These are phyloP conservation scores for Eublepharis macularius DNA, from an alignment of 2,113 vertebrate genomes.

Conservation along the genomic window DNA sequence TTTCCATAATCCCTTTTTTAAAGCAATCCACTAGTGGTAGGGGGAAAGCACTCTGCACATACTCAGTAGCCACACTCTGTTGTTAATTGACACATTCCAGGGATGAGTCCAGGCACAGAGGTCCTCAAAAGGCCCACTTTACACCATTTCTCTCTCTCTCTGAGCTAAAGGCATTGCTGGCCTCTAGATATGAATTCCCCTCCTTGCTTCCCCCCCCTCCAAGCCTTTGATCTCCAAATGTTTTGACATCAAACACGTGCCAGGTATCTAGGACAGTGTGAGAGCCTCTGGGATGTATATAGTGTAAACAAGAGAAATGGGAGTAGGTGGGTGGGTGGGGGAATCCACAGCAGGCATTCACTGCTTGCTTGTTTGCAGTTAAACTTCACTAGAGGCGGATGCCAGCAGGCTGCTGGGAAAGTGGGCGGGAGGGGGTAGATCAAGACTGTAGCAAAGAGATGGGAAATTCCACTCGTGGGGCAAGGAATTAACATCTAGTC, in stretches of 20 bases:
- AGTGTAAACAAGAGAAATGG: slow-evolving; percentile 17
- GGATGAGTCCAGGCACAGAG: not conserved
- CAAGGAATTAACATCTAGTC: not conserved
- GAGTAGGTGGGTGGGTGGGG: not conserved
- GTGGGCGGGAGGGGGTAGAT: not conserved
- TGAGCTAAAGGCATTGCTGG: not conserved
- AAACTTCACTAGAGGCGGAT: slow-evolving; percentile 10
- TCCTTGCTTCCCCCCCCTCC: not conserved
- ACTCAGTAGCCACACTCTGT: not conserved
- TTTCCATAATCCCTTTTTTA: not conserved
- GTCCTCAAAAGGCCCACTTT: not conserved
- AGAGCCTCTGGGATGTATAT: slow-evolving; percentile 12
- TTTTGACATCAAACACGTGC: slow-evolving; percentile 36
- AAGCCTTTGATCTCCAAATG: slow-evolving; percentile 25
- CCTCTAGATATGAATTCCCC: not conserved
- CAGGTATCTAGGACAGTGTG: slow-evolving; percentile 3
- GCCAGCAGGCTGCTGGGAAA: not conserved
- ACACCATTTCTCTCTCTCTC: not conserved
- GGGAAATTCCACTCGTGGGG: not conserved
- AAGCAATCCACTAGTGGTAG: not conserved
- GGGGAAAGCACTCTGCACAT: not conserved
- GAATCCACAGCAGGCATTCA: not conserved
- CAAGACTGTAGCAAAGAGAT: no score
- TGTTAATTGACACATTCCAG: no score
- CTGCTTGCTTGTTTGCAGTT: slow-evolving; percentile 16